phyloP scores from a whole-genome alignment of 2,113 vertebrate genomes.

The Nannobrachium achirus region DNA sequence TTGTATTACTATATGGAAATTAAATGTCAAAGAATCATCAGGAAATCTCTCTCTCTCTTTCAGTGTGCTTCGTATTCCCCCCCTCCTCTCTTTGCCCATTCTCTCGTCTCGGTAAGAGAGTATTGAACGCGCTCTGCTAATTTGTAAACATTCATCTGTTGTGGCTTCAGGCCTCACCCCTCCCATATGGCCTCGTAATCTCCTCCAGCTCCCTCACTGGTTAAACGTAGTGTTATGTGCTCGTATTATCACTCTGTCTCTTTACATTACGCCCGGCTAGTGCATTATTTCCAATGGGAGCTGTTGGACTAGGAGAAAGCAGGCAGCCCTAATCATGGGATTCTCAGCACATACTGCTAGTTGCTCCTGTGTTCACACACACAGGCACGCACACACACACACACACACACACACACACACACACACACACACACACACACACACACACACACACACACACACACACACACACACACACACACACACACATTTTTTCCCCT shows the following conservation, averaged over 20 bases:
- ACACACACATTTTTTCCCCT: conserved; percentile 19
- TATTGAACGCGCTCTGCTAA: conserved; percentile 26
- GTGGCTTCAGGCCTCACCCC: conserved; percentile 49
- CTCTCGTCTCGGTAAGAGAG: neutral
- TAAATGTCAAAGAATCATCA: conserved; percentile 37
- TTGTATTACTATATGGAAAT: conserved; percentile 48
- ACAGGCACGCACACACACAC: conserved; percentile 8
- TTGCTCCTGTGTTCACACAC: conserved; percentile 16
- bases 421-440: conserved; percentile 7
- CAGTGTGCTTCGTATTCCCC: neutral
- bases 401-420: conserved; percentile 14
- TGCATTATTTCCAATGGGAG: conserved; percentile 50
- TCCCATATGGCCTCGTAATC: conserved; percentile 68
- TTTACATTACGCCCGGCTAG: conserved; percentile 53
- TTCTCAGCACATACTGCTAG: conserved; percentile 31
- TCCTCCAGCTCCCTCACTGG: conserved; percentile 62
- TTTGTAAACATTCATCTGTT: conserved; percentile 45
- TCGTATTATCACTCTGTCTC: conserved; percentile 63
- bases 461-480: conserved; percentile 11
- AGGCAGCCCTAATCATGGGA: conserved; percentile 49
- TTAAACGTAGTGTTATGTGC: conserved; percentile 62
- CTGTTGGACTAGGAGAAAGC: conserved; percentile 18
- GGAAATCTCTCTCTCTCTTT: conserved; percentile 18
- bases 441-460: conserved; percentile 1
- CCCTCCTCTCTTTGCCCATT: neutral